Conservation (phyloP, 2,113 vertebrate species). For the Natator depressus region DNA sequence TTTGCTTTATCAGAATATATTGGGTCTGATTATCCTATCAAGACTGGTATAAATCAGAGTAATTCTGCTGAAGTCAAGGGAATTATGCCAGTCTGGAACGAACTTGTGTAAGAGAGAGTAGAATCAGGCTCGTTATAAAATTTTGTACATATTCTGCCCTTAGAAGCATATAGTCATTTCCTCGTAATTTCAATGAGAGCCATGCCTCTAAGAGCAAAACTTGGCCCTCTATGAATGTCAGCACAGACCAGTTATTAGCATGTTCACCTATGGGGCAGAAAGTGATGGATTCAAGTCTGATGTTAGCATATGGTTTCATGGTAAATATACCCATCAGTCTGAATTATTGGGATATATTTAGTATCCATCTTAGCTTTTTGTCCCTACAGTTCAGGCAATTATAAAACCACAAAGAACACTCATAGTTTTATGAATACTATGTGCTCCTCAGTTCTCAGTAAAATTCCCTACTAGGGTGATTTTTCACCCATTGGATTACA, state of each 20-base stretch:
- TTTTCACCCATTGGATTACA: slow-evolving; percentile 16
- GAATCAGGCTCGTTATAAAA: not conserved
- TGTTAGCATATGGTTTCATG: not conserved
- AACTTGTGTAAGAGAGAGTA: not conserved
- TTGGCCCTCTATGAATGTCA: not conserved
- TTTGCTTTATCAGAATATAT: not conserved
- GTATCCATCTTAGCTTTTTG: not conserved
- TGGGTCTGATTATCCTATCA: not conserved
- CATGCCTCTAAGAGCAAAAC: not conserved
- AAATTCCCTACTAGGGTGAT: not conserved
- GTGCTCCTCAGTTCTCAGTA: not conserved
- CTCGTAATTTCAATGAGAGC: not conserved
- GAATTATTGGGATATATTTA: not conserved
- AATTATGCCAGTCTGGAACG: not conserved
- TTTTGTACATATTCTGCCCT: not conserved
- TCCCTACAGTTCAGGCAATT: not conserved
- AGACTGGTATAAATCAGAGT: not conserved
- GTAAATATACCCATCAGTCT: not conserved
- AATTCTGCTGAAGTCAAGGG: not conserved
- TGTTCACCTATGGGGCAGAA: not conserved
- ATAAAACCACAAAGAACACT: not conserved
- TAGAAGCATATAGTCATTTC: not conserved
- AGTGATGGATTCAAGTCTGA: not conserved
- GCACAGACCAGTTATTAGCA: not conserved
- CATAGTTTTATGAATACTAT: not conserved